phyloP scores from a whole-genome alignment of 2,113 vertebrate species.

The Phyllostomus discolor region DNA sequence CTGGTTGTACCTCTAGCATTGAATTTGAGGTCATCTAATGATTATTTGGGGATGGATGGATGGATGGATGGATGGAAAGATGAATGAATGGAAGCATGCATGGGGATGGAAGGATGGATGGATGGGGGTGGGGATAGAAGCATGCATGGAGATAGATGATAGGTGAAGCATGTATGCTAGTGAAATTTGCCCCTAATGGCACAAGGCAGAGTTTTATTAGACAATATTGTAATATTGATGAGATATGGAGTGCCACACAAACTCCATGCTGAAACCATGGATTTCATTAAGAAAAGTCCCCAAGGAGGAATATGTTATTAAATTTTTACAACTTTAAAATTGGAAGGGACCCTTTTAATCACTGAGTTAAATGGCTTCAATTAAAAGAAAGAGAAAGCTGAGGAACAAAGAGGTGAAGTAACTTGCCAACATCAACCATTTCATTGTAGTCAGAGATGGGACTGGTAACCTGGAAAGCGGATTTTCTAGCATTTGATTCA shows the following conservation, averaged over 20 bases:
- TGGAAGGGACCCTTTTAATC: background rate
- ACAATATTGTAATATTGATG: background rate
- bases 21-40: background rate
- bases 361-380: background rate
- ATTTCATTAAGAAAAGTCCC: constrained; percentile 35
- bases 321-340: constrained; percentile 33
- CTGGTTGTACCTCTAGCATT: background rate
- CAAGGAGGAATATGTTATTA: background rate
- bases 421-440: background rate
- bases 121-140: background rate
- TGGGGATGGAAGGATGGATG: background rate
- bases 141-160: background rate
- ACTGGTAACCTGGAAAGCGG: no score
- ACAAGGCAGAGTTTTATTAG: background rate
- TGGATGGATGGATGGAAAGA: background rate
- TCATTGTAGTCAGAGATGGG: background rate
- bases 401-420: background rate
- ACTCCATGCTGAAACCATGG: background rate
- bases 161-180: background rate
- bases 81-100: background rate
- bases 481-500: background rate
- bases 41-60: background rate
- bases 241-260: background rate
- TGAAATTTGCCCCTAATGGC: background rate
- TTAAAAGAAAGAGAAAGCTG: background rate